Base-by-base conservation (phyloP, 2,888 invertebrate species). In the Timandra comae region DNA sequence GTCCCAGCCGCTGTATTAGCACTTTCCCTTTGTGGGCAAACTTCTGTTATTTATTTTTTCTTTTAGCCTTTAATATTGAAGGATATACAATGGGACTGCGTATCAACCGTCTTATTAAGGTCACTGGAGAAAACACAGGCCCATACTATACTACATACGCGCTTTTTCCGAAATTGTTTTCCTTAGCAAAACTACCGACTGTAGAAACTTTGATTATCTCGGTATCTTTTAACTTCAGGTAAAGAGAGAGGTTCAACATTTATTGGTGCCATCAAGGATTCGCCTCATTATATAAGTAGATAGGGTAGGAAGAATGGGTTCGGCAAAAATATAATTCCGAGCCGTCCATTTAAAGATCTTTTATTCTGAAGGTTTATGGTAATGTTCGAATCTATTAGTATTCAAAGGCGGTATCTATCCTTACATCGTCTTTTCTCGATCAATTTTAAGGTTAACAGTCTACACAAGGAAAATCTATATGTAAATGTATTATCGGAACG, bases 1-100 rank as follows among this genome's bases (percentile, higher is more conserved):
- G 35, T 29, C 35, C 43, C 32, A 30, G 47, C 38, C 44, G 39
- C 46, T 62, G 55, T 58, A 53, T 56, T 56, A 62, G 50, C 52
- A 46, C 54, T 55, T 50, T 39, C 30, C 49, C 38, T 52, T 47
- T 36, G 43, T 38, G 30, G 42, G 38, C 39, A 46, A 41, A 43
- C 33, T 32, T 36, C 38, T 40, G 38, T 41, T 43, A 34, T 41
- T 38, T 38, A 38, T 45, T 47, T 34, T 41, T 43, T 34, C 31
- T 29, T 26, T 37, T 29, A 41, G 27, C 38, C 35, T 22, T 12
- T 35, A 29, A 40, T 36, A 30, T 33, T 24, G 24, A 24, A 9
- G 26, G 31, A 21, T 30, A 24, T 36, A 33, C 23, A 30, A 31
- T 16, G 27, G 29, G 10, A 23, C 38, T 16, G 12, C 21, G 26